Base-by-base conservation (phyloP, 53 echinoderm and acorn worm genomes). In the Henricia sp. region DNA sequence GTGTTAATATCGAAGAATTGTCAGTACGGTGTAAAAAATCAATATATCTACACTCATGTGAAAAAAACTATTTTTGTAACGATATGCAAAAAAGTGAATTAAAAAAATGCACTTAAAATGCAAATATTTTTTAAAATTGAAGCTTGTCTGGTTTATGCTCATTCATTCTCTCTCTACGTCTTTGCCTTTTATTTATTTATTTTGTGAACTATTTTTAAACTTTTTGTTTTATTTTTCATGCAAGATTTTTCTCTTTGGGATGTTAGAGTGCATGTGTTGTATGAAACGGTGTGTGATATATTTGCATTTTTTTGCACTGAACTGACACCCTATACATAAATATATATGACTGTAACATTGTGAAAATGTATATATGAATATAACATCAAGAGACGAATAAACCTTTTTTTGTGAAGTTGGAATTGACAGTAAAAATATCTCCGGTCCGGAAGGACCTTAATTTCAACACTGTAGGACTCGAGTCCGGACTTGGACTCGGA, bases 21-120 rank as follows among this genome's bases (percentile, higher is more conserved):
- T 80, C 80, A 80, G 80, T 80, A 80, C 80, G 80, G 80, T 80
- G 80, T 80, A 80, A 80, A 80, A 80, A 80, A 63, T 64, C 62
- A 50, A 80, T 64, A 80, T 80, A 80, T 64, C 63, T 43, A 64
- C 80, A 64, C 80, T 72, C 72, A 72, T 72, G 51, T 72, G 34
- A 72, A 52, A 72, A 25, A 46, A 80, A 41, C 38, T 80, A 80
- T 80, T 80, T 80, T 80, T 80, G 80, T 80, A 80, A 62, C 46
- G 80, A 70, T 80, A 80, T 80, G 80, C 80, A 80, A 80, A 3
- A 23, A 30, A 57, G 42, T 17, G n/a, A n/a, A n/a, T n/a, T 62
- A 80, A 80, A 63, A 80, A 80, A 80, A 80, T 64, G 80, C 80
- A 80, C 80, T 80, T 63, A 44, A 29, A 80, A 80, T 80, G 80